A percentile compares a stretch with the other conserved stretches of the same genome.
These are phyloP conservation scores for Clarias platycephalus DNA, from an alignment of 2,797 vertebrate species.

Conservation along the genomic window DNA sequence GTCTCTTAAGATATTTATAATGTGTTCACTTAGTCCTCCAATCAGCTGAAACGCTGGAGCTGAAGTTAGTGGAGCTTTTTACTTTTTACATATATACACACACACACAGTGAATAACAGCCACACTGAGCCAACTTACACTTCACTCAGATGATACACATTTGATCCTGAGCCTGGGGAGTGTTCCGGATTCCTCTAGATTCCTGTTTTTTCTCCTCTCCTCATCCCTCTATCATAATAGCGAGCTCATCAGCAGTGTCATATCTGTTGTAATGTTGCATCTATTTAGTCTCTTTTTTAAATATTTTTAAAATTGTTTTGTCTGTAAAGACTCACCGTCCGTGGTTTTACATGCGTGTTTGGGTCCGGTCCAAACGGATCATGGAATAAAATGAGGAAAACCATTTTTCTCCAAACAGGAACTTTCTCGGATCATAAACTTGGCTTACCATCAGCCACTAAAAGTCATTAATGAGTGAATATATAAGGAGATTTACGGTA, in stretches of 20 bases:
- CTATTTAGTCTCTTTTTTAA: not conserved
- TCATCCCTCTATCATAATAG: too few relatives aligned
- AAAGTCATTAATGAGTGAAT: not conserved
- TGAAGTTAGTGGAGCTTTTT: not conserved
- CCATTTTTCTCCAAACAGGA: not conserved
- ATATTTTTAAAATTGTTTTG: not conserved
- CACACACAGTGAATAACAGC: constrained; percentile 2
- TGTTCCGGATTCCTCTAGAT: not conserved
- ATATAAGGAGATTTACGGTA: not conserved
- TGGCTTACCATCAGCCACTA: not conserved
- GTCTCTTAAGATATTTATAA: not conserved
- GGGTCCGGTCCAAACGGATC: not conserved
- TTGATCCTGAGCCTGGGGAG: not conserved
- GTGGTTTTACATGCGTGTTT: not conserved
- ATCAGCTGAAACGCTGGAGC: not conserved
- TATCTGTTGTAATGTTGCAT: not conserved
- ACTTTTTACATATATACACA: not conserved
- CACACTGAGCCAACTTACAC: not conserved
- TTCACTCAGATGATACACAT: not conserved
- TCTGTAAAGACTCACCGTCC: not conserved
- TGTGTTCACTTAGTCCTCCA: not conserved
- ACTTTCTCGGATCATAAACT: not conserved
- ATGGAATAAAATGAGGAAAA: not conserved
- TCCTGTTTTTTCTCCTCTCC: not conserved
- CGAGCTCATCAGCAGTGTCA: not conserved